A percentile compares a stretch with the other conserved stretches of the same genome.
Conservation (phyloP, 2,888 invertebrate genomes). For the Caenorhabditis auriculariae region DNA sequence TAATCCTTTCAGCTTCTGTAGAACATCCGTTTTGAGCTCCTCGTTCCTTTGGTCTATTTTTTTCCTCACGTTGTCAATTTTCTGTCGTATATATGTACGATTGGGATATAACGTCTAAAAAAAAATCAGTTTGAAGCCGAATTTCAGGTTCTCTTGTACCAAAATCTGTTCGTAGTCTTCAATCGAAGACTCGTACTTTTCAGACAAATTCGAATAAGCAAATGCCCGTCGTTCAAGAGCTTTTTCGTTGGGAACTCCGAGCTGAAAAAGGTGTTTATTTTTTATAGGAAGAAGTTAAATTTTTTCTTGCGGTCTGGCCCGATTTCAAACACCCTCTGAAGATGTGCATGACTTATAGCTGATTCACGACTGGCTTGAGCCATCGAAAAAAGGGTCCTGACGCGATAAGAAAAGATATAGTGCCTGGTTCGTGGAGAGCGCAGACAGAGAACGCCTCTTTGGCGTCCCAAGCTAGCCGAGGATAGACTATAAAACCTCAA, state of each 20-base stretch:
- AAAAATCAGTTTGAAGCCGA: neutral
- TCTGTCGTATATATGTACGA: neutral
- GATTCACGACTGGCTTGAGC: too few species aligned
- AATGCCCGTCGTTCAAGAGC: slow-evolving; percentile 39
- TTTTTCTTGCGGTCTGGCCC: too few species aligned
- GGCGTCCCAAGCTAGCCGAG: too few species aligned
- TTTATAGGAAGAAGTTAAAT: neutral
- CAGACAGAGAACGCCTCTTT: too few species aligned
- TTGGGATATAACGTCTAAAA: slow-evolving; percentile 4
- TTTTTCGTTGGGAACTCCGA: slow-evolving; percentile 27
- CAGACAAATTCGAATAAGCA: slow-evolving; percentile 28
- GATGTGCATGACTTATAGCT: too few species aligned
- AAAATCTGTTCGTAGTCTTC: slow-evolving; percentile 40
- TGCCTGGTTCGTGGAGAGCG: too few species aligned
- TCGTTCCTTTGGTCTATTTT: slow-evolving; percentile 39
- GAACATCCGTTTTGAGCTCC: slow-evolving; percentile 49
- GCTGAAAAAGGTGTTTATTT: slow-evolving; percentile 8
- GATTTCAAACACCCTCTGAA: too few species aligned
- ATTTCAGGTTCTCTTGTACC: slow-evolving; percentile 9
- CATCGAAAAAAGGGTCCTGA: too few species aligned
- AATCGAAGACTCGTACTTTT: slow-evolving; percentile 30
- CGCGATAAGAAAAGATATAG: too few species aligned
- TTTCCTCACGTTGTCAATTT: slow-evolving; percentile 21
- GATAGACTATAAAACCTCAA: slow-evolving; percentile 18
- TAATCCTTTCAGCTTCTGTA: slow-evolving; percentile 51